Percentiles rank a stretch among this genome's conserved stretches.
These are phyloP conservation scores for Microtus montanus DNA, from an alignment of 2,113 vertebrate species.

Conservation along the genomic window DNA sequence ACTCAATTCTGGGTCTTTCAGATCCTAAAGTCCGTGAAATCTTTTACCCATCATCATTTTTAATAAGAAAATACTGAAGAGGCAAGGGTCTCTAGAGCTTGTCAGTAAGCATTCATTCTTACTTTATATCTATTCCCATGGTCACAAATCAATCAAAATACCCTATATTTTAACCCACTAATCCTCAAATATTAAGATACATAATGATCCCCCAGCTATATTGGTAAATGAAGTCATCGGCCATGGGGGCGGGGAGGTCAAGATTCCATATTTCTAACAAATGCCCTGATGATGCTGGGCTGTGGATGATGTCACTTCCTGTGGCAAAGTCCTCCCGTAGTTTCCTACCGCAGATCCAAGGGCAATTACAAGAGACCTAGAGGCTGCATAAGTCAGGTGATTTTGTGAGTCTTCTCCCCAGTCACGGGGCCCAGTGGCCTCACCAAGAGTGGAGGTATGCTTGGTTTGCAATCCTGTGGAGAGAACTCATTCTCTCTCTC, in stretches of 20 bases:
- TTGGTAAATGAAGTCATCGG: not conserved
- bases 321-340: not conserved
- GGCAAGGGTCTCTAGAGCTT: not conserved
- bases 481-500: not conserved
- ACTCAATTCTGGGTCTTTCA: not conserved
- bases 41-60: not conserved
- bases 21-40: constrained; percentile 4
- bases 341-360: not conserved
- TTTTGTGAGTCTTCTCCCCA: not conserved
- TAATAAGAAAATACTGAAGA: constrained; percentile 26
- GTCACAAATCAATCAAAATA: not conserved
- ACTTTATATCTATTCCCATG: not conserved
- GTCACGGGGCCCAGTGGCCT: not conserved
- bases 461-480: not conserved
- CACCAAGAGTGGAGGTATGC: not conserved
- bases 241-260: not conserved
- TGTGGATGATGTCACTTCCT: not conserved
- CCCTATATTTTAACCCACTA: not conserved
- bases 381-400: not conserved
- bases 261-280: not conserved
- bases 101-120: not conserved
- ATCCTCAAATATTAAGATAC: not conserved
- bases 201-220: not conserved
- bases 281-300: not conserved
- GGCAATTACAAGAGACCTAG: not conserved